Base-by-base conservation (phyloP, 2,797 vertebrate species). In the Steatocranus sp. region DNA sequence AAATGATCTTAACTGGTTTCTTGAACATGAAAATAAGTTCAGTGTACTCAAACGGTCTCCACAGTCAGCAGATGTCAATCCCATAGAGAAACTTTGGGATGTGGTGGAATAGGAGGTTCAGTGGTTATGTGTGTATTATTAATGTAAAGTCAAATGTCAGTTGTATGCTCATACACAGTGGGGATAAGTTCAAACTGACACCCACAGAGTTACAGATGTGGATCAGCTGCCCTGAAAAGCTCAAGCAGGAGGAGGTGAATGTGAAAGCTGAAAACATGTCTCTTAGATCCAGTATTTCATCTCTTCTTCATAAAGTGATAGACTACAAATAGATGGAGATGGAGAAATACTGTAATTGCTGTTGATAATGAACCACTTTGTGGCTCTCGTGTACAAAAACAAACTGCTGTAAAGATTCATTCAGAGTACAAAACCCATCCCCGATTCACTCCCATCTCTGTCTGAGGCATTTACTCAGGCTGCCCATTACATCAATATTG, bases 401-500 rank as follows among this genome's bases (percentile, higher is more conserved):
- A 53, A 73, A 82, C 68, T 48, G 43, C 68, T 73, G 27, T 9
- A 48, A 25, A 48, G 27, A 66, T 68, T 54, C 50, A 78, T 48
- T 80, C 18, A 7, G 49, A 73, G 25, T 66, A 53, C 4, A 14
- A 82, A 80, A 82, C 30, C 61, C 8, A 86, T 82, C 41, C 25
- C 46, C 53, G 25, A 78, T 79, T 81, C 56, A 50, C 75, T 84
- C 80, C 76, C 80, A 76, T 86, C 76, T 91, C 53, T 81, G 54
- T 86, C 34, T 81, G 70, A 79, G 61, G 51, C 81, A 73, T 88
- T 92, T 83, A 82, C 78, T 84, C 14, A 7, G 78, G 77, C 76
- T 84, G 75, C 80, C 63, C 79, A 80, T 48, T 76, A 36, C 85
- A 90, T 92, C 27, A 89, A 91, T 87, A 89, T 80, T 90, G 68